Evolutionary conservation across 2,797 vertebrate species (phyloP), one percentile per base, ranked within the genome.

Genomic region (Galago senegalensis): DNA sequence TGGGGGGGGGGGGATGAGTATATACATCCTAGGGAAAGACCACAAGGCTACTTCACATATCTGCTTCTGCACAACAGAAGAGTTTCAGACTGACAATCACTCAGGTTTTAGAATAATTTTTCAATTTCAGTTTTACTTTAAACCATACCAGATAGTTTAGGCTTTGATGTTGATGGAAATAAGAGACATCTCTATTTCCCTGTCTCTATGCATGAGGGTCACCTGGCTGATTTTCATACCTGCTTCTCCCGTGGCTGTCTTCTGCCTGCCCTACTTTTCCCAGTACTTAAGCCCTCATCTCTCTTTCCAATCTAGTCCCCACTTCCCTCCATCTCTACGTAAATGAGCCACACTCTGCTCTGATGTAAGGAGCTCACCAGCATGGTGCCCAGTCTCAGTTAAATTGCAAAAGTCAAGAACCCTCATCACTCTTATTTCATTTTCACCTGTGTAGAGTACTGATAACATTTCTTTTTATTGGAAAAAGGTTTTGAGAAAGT

Each of bases 371-470:
- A 61, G 75, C 86, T 69, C 82, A 60, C n/a, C 0, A 76, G 61
- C 13, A 37, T n/a, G 46, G 31, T 3, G 18, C 10, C 20, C 3
- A 61, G 37, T 88, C 29, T 88, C 29, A 69, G 76, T 69, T 89
- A 93, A 94, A 92, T 63, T 58, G 31, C 7, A 75, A 87, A 95
- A 87, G 12, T 37, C 60, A 88, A 84, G 79, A 91, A n/a, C 43
- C 79, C 21, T 25, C 43, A 37, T 70, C 76, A 81, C 4, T 82
- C 92, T 86, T 91, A 92, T 75, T 93, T 13, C 11, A 43, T 10
- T 72, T 67, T 9, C 29, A 88, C 23, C 43, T 63, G 20, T 0
- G 40, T 4, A 69, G 27, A 31, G 63, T 76, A 40, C 2, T 69
- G 49, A 77, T 46, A 89, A 27, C 81, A 67, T 60, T 84, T 94